Evolutionary conservation across 1,140 invertebrate species (phyloP), one percentile per base, ranked within the genome.

Genomic region (Eurosta solidaginis): DNA sequence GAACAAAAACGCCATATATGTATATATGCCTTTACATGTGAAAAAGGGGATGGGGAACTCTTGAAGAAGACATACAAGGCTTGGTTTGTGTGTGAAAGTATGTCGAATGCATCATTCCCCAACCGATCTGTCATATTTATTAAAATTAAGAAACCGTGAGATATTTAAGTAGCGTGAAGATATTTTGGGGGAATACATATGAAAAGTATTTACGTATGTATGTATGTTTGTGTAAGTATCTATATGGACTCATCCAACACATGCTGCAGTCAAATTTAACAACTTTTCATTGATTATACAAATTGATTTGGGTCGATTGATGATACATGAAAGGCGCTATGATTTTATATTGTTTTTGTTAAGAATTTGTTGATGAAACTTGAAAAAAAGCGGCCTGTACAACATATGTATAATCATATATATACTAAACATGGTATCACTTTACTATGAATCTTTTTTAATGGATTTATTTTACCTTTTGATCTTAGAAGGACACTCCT

Each of bases 91-190:
- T 54, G 22, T 25, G n/a, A 20, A 10, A 4, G 25, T 10, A 29
- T 29, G 12, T 27, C 25, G 27, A 10, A 10, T n/a, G 54, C 29
- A 20, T 27, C 17, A 5, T 47, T 63, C 29, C 54, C 27, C 54
- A 36, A 20, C 33, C 29, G 29, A 63, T 63, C 54, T 63, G 54
- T 63, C 54, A 63, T 63, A 63, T 63, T 63, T 63, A 63, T 40
- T 63, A 36, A 63, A 63, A 63, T 36, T 68, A 68, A 68, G n/a
- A 33, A 68, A 68, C 59, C 59, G 59, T 68, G 59, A 68, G 59
- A 68, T 68, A 22, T 40, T 25, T 68, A 68, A 42, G 33, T 68
- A 42, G 59, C 33, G 59, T 17, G n/a, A 40, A 68, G 33, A 68
- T 68, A 40, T 36, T n/a, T n/a, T 27, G 52, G 17, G 52, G 33